A percentile compares a stretch with the other conserved stretches of the same genome.
phyloP scores from a whole-genome alignment of 2,888 invertebrate species.

The Laspeyria flexula region DNA sequence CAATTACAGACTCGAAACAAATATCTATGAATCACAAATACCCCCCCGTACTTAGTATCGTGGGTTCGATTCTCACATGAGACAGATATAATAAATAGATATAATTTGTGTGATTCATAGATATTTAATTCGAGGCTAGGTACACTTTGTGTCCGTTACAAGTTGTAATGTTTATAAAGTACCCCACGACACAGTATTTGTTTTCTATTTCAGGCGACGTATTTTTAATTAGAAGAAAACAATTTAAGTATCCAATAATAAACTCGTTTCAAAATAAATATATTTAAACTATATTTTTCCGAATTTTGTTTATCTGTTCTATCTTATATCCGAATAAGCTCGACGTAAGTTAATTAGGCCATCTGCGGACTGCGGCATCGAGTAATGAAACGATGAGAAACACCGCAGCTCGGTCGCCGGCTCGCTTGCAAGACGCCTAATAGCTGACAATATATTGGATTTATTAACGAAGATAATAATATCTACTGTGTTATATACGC shows the following conservation, averaged over 20 bases:
- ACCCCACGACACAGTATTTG: too few species aligned
- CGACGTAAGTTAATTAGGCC: conserved; percentile 36
- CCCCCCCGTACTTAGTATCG: too few species aligned
- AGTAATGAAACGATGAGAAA: conserved; percentile 29
- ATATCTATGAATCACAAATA: too few species aligned
- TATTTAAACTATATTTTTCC: background rate
- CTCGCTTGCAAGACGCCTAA: conserved; percentile 19
- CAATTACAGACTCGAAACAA: too few species aligned
- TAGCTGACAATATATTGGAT: conserved; percentile 14
- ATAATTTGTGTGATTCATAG: too few species aligned
- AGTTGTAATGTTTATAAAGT: too few species aligned
- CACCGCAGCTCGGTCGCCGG: conserved; percentile 12
- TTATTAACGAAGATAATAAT: conserved; percentile 3
- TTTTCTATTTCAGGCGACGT: too few species aligned
- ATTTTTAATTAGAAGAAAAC: background rate
- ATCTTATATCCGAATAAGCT: conserved; percentile 5
- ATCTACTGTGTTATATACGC: background rate
- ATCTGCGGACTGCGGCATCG: conserved; percentile 22
- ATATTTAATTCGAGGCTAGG: too few species aligned
- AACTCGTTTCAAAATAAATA: background rate
- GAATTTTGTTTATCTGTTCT: conserved; percentile 3
- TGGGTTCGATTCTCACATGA: too few species aligned
- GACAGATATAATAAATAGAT: too few species aligned
- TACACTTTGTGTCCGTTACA: too few species aligned
- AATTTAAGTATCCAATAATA: background rate